These are phyloP conservation scores for Cettia cetti DNA, from an alignment of 2,113 vertebrate species.

Conservation along the genomic window DNA sequence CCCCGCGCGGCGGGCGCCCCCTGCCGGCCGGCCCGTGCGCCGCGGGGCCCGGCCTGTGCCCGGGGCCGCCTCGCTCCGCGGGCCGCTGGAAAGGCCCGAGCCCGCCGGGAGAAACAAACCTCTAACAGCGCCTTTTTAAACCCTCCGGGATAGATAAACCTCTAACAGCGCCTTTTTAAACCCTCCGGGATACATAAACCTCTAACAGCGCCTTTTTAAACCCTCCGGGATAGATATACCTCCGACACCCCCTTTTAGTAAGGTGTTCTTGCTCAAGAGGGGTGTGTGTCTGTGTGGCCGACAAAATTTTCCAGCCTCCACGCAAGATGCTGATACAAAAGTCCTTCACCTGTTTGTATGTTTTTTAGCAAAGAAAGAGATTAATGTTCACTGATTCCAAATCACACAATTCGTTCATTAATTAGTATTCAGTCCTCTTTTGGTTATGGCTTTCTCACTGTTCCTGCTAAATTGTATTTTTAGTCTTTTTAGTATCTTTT, in stretches of 20 bases:
- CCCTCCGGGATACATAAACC: too few relatives aligned
- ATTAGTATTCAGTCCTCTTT: not conserved
- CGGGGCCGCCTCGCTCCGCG: fast-evolving
- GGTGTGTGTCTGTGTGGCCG: not conserved
- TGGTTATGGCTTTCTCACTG: not conserved
- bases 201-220: not conserved
- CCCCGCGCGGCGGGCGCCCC: too few relatives aligned
- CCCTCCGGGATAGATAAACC: too few relatives aligned
- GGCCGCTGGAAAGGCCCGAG: fast-evolving
- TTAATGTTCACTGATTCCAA: not conserved
- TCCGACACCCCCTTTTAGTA: not conserved
- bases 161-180: too few relatives aligned
- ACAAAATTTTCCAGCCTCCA: fast-evolving
- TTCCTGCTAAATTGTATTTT: not conserved
- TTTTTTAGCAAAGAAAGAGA: not conserved
- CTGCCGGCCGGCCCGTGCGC: too few relatives aligned
- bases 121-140: too few relatives aligned
- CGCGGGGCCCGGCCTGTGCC: not conserved
- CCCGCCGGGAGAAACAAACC: not conserved
- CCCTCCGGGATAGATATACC: fast-evolving
- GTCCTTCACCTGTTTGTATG: not conserved
- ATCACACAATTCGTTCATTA: not conserved
- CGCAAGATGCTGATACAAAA: not conserved
- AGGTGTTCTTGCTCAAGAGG: not conserved
- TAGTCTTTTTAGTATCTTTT: not conserved